Conservation (phyloP, 2,888 invertebrate species). For the Trileptium ribeirensis region DNA sequence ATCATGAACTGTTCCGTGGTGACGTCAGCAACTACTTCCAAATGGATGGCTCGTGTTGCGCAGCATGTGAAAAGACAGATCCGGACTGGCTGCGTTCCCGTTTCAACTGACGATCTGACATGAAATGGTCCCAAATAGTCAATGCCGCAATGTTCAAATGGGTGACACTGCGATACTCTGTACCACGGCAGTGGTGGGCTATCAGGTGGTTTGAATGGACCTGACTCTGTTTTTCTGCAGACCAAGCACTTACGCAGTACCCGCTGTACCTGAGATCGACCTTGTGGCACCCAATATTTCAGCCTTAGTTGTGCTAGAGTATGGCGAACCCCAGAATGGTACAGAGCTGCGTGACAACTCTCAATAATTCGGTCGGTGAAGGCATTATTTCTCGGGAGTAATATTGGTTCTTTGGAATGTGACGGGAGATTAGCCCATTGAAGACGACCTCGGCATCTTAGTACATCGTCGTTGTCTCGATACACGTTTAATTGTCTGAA, state of each 20-base stretch:
- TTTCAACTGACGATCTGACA: slow-evolving; percentile 40
- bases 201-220: too few species aligned
- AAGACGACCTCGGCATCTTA: not conserved
- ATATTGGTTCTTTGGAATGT: not conserved
- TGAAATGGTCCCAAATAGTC: slow-evolving; percentile 51
- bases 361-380: not conserved
- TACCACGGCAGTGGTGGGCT: not conserved
- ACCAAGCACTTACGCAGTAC: not conserved
- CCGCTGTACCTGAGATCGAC: not conserved
- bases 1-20: slow-evolving; percentile 44
- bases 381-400: not conserved
- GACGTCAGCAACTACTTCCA: slow-evolving; percentile 48
- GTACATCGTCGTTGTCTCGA: not conserved
- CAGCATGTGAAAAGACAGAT: slow-evolving; percentile 52
- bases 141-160: slow-evolving; percentile 41
- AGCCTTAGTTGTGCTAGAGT: not conserved
- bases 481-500: not conserved
- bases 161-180: not conserved
- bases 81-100: slow-evolving; percentile 37
- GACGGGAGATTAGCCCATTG: not conserved
- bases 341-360: not conserved
- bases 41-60: slow-evolving; percentile 48
- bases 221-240: not conserved
- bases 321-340: not conserved
- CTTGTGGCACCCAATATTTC: not conserved